A percentile compares a stretch with the other conserved stretches of the same genome.
phyloP scores from a whole-genome alignment of 2,888 invertebrate genomes.

The Tinea semifulvella region DNA sequence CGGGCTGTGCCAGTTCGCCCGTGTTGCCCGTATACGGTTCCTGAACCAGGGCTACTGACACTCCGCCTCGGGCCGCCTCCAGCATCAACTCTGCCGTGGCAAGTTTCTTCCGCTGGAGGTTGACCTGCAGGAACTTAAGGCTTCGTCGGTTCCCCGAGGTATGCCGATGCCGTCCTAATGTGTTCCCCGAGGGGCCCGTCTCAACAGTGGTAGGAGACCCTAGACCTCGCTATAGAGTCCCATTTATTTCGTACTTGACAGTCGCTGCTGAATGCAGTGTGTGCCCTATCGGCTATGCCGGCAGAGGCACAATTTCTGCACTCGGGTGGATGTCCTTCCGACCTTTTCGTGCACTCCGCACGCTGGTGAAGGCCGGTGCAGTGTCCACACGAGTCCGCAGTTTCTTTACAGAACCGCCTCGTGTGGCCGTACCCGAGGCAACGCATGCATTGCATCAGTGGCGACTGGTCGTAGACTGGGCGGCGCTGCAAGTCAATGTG shows the following conservation, averaged over 20 bases:
- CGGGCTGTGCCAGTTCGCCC: conserved; percentile 19
- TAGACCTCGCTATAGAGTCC: conserved; percentile 22
- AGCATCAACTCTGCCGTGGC: conserved; percentile 22
- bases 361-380: conserved; percentile 20
- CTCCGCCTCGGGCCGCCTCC: conserved; percentile 14
- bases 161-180: too few species aligned
- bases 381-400: conserved; percentile 20
- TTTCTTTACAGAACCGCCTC: conserved; percentile 20
- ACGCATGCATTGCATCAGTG: too few species aligned
- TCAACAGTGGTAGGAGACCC: conserved; percentile 20
- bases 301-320: conserved; percentile 17
- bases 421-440: conserved; percentile 25
- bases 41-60: conserved; percentile 22
- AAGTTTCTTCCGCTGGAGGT: conserved; percentile 21
- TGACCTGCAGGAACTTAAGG: conserved; percentile 19
- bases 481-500: conserved; percentile 11
- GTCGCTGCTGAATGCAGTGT: conserved; percentile 15
- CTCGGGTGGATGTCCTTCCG: conserved; percentile 12
- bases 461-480: conserved; percentile 13
- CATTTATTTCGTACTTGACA: conserved; percentile 19
- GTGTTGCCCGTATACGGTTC: conserved; percentile 24
- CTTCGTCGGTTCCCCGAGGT: background rate
- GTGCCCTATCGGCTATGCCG: background rate
- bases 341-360: conserved; percentile 15
- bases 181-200: too few species aligned